Conservation (phyloP, 2,888 invertebrate genomes). For the Colostygia pectinataria region DNA sequence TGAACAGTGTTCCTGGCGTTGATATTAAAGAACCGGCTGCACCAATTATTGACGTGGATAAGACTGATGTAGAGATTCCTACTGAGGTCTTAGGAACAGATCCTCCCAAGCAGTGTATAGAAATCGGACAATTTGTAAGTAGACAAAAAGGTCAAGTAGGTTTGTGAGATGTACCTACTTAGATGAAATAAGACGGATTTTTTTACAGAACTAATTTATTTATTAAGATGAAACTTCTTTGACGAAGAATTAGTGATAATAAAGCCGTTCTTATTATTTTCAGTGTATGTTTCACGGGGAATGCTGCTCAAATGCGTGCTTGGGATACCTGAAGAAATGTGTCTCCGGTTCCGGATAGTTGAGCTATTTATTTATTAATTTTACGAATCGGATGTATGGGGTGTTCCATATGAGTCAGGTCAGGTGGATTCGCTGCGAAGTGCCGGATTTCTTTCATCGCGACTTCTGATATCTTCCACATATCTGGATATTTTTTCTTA, state of each 20-base stretch:
- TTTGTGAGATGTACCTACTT: no score
- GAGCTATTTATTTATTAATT: slow-evolving; percentile 49
- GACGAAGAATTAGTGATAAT: no score
- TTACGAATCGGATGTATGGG: slow-evolving; percentile 88
- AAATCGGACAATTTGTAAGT: slow-evolving; percentile 67
- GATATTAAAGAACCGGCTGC: background rate
- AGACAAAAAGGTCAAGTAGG: no score
- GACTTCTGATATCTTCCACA: slow-evolving; percentile 87
- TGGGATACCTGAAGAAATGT: slow-evolving; percentile 61
- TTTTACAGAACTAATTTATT: slow-evolving; percentile 1
- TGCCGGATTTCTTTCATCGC: slow-evolving; percentile 87
- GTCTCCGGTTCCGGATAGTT: slow-evolving; percentile 43
- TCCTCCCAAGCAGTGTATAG: slow-evolving; percentile 43
- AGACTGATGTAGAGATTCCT: slow-evolving; percentile 33
- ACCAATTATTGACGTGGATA: slow-evolving; percentile 18
- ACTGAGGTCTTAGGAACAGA: slow-evolving; percentile 14
- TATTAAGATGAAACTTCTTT: no score
- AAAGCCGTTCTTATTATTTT: slow-evolving; percentile 12
- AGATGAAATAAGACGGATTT: no score
- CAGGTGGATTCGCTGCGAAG: slow-evolving; percentile 88
- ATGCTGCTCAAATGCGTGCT: slow-evolving; percentile 60
- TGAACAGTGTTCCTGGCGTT: background rate
- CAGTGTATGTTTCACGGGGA: slow-evolving; percentile 60
- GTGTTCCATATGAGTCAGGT: slow-evolving; percentile 86
- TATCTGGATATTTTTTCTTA: slow-evolving; percentile 85